phyloP scores from a whole-genome alignment of 1,140 invertebrate species.

The Spodoptera frugiperda region DNA sequence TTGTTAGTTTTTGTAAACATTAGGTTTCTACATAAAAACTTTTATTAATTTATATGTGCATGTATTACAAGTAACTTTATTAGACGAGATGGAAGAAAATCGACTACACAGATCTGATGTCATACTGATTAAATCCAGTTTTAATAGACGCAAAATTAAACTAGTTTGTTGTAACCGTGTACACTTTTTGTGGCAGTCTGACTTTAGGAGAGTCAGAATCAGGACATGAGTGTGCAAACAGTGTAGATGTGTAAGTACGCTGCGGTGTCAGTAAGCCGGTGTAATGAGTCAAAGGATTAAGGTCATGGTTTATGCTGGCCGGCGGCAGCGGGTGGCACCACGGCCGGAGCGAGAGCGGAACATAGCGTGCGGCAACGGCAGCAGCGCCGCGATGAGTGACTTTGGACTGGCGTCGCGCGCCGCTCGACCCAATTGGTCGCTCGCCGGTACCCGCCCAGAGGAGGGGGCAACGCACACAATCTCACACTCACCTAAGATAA shows the following conservation, averaged over 20 bases:
- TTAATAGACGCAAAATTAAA: background rate
- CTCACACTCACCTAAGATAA: conserved; percentile 83
- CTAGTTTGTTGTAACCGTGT: background rate
- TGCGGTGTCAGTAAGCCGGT: conserved; percentile 49
- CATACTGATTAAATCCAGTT: background rate
- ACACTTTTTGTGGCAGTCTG: background rate
- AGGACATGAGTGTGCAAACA: background rate
- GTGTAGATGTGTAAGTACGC: conserved; percentile 30
- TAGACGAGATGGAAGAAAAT: background rate
- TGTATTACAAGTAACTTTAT: too few species aligned
- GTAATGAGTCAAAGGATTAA: conserved; percentile 60
- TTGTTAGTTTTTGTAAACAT: too few species aligned
- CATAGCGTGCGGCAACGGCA: conserved; percentile 56
- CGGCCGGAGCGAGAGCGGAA: conserved; percentile 22
- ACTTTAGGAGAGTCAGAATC: background rate
- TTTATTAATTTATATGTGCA: too few species aligned
- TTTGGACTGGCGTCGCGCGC: conserved; percentile 67
- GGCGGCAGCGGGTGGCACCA: conserved; percentile 31
- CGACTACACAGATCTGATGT: background rate
- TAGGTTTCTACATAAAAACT: too few species aligned
- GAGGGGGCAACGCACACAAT: conserved; percentile 78
- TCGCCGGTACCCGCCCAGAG: conserved; percentile 73
- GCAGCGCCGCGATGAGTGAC: conserved; percentile 65
- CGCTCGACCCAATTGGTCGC: conserved; percentile 76
- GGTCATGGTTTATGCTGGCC: conserved; percentile 59